Evolutionary conservation across 2,888 invertebrate species (phyloP).

Genomic region (Micropterix aruncella): DNA sequence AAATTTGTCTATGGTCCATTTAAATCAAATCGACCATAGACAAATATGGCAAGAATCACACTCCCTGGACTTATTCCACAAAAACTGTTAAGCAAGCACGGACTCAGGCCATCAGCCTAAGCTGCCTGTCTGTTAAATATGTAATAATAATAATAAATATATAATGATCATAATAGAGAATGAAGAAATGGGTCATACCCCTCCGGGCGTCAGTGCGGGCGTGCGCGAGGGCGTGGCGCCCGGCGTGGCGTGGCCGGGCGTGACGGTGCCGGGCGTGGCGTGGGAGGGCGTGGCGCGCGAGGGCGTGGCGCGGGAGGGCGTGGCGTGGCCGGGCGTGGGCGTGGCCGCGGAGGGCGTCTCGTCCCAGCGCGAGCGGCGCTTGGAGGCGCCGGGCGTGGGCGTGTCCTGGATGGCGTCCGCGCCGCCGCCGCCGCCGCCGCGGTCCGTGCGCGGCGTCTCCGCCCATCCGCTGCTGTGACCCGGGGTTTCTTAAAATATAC

Average conservation of each 20-base stretch:
- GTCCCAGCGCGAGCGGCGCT: constrained; percentile 96
- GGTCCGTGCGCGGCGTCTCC: constrained; percentile 93
- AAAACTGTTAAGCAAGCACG: too few species aligned
- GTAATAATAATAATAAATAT: too few species aligned
- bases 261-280: constrained; percentile 53
- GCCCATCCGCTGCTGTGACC: constrained; percentile 97
- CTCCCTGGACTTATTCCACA: too few species aligned
- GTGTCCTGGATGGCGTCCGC: constrained; percentile 76
- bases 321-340: constrained; percentile 59
- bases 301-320: constrained; percentile 57
- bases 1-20: too few species aligned
- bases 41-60: too few species aligned
- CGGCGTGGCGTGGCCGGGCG: constrained; percentile 48
- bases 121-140: too few species aligned
- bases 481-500: constrained; percentile 60
- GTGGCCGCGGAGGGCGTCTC: constrained; percentile 83
- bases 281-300: constrained; percentile 59
- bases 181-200: constrained; percentile 44
- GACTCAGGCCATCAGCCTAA: too few species aligned
- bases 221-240: constrained; percentile 41
- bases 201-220: constrained; percentile 66
- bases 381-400: constrained; percentile 88
- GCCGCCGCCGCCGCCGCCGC: constrained; percentile 43
- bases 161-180: too few species aligned
- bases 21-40: too few species aligned